These are phyloP conservation scores for Limanda limanda DNA, from an alignment of 2,113 vertebrate species.

Conservation along the genomic window DNA sequence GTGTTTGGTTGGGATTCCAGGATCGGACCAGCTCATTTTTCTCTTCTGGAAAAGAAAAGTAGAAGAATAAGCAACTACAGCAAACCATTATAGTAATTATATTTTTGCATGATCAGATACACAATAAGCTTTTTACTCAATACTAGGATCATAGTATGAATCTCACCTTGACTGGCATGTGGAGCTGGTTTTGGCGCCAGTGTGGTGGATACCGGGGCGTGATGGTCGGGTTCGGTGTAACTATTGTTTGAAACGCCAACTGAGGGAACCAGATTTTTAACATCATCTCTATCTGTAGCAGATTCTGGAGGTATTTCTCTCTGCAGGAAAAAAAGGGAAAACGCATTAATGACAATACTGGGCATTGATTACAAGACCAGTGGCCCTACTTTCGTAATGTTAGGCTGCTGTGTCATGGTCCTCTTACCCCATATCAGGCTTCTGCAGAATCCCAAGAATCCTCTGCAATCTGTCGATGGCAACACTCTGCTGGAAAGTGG, in stretches of 20 bases:
- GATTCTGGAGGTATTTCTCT: slow-evolving; percentile 87
- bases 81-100: background rate
- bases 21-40: slow-evolving; percentile 75
- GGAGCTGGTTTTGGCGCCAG: slow-evolving; percentile 77
- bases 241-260: slow-evolving; percentile 41
- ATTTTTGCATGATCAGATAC: too few relatives aligned
- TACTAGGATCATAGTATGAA: background rate
- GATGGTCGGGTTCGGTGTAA: slow-evolving; percentile 23
- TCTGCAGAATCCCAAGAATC: slow-evolving; percentile 90
- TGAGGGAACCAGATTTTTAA: slow-evolving; percentile 90
- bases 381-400: background rate
- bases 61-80: slow-evolving; percentile 23
- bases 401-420: background rate
- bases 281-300: slow-evolving; percentile 92
- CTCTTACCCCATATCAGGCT: slow-evolving; percentile 90
- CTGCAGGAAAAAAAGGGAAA: slow-evolving; percentile 65
- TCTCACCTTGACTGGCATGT: slow-evolving; percentile 78
- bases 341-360: background rate
- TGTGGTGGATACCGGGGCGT: slow-evolving; percentile 33
- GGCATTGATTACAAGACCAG: background rate
- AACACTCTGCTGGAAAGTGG: slow-evolving; percentile 90
- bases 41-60: slow-evolving; percentile 72
- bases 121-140: too few relatives aligned
- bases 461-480: slow-evolving; percentile 91
- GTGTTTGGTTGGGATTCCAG: slow-evolving; percentile 36